Conservation (phyloP, 2,888 invertebrate species). For the Lasius fuliginosus region DNA sequence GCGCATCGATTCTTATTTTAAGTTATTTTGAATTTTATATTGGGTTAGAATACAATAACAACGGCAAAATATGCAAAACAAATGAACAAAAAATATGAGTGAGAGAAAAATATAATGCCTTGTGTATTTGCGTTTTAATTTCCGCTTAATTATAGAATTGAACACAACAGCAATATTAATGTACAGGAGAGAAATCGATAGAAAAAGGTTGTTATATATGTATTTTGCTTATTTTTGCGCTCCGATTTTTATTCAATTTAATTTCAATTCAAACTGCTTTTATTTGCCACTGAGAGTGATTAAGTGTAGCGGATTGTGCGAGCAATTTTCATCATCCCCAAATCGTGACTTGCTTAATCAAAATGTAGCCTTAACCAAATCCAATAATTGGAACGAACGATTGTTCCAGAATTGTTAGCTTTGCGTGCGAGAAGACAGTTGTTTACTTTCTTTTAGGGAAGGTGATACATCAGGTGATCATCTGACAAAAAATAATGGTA, state of each 20-base stretch:
- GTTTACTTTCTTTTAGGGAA: background rate
- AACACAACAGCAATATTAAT: background rate
- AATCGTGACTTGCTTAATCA: slow-evolving; percentile 1
- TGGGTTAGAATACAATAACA: background rate
- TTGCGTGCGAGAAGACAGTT: background rate
- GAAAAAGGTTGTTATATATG: background rate
- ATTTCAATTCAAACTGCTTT: slow-evolving; percentile 16
- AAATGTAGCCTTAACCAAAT: slow-evolving; percentile 3
- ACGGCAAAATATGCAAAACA: background rate
- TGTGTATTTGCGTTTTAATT: slow-evolving; percentile 28
- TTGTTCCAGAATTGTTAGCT: slow-evolving; percentile 5
- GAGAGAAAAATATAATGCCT: background rate
- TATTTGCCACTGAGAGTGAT: background rate
- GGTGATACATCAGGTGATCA: background rate
- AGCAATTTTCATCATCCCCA: slow-evolving; percentile 6
- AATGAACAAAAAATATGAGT: background rate
- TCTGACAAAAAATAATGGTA: background rate
- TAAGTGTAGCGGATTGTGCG: slow-evolving; percentile 5
- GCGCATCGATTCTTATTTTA: slow-evolving; percentile 32
- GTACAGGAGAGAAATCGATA: background rate
- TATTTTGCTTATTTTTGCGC: background rate
- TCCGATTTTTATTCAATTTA: slow-evolving; percentile 23
- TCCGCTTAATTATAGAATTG: slow-evolving; percentile 4
- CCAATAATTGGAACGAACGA: slow-evolving; percentile 11
- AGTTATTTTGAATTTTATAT: slow-evolving; percentile 3